A percentile compares a stretch with the other conserved stretches of the same genome.
phyloP scores from a whole-genome alignment of 1,140 invertebrate genomes.

The Akabosia matsudoensis region DNA sequence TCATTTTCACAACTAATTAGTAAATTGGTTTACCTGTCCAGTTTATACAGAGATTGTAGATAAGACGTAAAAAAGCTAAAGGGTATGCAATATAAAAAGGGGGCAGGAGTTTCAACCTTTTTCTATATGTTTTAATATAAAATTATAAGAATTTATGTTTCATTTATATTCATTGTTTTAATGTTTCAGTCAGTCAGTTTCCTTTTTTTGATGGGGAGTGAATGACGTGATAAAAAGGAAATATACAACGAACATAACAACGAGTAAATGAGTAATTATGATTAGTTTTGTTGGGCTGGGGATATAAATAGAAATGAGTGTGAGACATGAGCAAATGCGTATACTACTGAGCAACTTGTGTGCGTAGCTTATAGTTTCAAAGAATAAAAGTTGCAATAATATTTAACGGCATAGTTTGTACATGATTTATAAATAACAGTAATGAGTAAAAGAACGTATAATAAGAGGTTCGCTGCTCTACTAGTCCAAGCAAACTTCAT shows the following conservation, averaged over 20 bases:
- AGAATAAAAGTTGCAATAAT: neutral
- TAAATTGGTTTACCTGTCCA: conserved; percentile 2
- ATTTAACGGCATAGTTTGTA: neutral
- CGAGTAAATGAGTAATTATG: neutral
- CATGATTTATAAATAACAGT: neutral
- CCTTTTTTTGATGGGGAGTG: neutral
- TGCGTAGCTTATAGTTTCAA: neutral
- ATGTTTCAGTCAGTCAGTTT: neutral
- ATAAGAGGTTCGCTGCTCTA: too few relatives aligned
- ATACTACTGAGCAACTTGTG: neutral
- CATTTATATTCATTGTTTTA: neutral
- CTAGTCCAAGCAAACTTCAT: neutral
- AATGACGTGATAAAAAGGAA: conserved; percentile 18
- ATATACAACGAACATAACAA: neutral
- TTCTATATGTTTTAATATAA: neutral
- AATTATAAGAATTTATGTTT: conserved; percentile 16
- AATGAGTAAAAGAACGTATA: neutral
- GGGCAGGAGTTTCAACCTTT: neutral
- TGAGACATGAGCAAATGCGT: neutral
- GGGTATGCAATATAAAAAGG: neutral
- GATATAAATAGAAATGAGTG: neutral
- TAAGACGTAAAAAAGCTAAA: too few relatives aligned
- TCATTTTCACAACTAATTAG: conserved; percentile 15
- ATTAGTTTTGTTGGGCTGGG: neutral
- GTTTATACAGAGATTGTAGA: neutral